Base-by-base conservation (phyloP, 2,113 vertebrate species). In the Larimichthys crocea region DNA sequence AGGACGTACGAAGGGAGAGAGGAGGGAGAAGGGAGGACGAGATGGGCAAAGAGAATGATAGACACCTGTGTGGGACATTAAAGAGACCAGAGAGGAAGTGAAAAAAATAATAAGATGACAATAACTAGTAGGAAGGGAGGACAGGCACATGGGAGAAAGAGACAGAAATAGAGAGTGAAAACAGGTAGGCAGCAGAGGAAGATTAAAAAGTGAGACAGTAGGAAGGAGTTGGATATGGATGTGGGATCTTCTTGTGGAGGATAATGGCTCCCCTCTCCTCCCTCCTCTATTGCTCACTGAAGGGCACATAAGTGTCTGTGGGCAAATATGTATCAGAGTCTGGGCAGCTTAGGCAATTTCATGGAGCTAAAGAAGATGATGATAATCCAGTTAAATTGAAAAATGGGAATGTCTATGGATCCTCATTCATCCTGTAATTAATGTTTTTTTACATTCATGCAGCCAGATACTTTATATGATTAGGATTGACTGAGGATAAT, bases 331-430 rank as follows among this genome's bases (percentile, higher is more conserved):
- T 79, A 86, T 88, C 84, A 87, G 70, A 80, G 70, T 80, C 69
- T 64, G 76, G 88, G 76, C 76, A 83, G 87, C 86, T 88, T 64
- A 79, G 80, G 84, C 76, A 86, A 90, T 92, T 92, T 92, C 91
- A 86, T 84, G 87, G 89, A 84, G 74, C 74, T 88, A 50, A 72
- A 82, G 79, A 86, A 89, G 87, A 91, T 57, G 76, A 88, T 89
- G 91, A 91, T 95, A 94, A 94, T 94, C 90, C 91, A 92, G 89
- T 94, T 95, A 93, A 89, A 94, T 89, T 93, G 91, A 94, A 92
- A 92, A 93, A 91, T 88, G 80, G 78, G 68, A 90, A 86, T 73
- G 82, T 83, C 65, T 67, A 50, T 84, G 68, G 88, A 82, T 87
- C 64, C 65, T 75, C 66, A 74, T 90, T 89, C 86, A 91, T 89